Percentiles rank a stretch among this genome's conserved stretches.
phyloP scores from a whole-genome alignment of 2,113 vertebrate genomes.

The Formicarius rufipectus region DNA sequence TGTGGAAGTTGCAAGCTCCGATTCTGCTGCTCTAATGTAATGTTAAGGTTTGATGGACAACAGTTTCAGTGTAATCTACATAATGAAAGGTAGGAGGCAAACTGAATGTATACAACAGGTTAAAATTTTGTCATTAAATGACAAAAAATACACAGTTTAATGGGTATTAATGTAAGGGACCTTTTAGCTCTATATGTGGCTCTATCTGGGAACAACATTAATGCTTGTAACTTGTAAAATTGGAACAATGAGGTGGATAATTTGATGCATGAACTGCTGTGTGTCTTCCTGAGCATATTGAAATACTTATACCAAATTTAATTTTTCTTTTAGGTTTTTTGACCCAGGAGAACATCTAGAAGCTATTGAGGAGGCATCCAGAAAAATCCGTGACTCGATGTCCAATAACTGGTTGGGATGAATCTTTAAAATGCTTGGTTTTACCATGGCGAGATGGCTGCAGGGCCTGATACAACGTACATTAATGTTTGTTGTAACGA shows the following conservation, averaged over 20 bases:
- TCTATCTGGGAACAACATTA: rapidly evolving
- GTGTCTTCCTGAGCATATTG: not conserved
- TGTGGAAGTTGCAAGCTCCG: constrained; percentile 16
- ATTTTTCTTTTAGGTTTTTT: not conserved
- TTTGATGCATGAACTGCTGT: not conserved
- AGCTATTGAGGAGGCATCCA: not conserved
- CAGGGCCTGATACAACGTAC: not conserved
- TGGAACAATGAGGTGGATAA: not conserved
- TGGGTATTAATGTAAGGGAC: not conserved
- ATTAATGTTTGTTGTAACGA: not conserved
- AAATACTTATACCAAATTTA: not conserved
- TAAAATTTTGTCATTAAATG: not conserved
- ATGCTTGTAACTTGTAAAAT: not conserved
- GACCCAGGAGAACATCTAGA: not conserved
- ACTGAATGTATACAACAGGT: not conserved
- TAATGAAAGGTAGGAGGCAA: constrained; percentile 26
- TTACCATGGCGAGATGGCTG: not conserved
- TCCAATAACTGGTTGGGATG: not conserved
- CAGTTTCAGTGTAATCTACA: not conserved
- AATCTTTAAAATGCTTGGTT: not conserved
- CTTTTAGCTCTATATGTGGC: not conserved
- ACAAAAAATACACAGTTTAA: not conserved
- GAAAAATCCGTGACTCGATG: rapidly evolving
- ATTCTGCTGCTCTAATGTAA: constrained; percentile 42
- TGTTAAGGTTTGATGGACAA: not conserved